A percentile compares a stretch with the other conserved stretches of the same genome.
These are phyloP conservation scores for Tethea ocularis DNA, from an alignment of 2,888 invertebrate genomes.

Conservation along the genomic window DNA sequence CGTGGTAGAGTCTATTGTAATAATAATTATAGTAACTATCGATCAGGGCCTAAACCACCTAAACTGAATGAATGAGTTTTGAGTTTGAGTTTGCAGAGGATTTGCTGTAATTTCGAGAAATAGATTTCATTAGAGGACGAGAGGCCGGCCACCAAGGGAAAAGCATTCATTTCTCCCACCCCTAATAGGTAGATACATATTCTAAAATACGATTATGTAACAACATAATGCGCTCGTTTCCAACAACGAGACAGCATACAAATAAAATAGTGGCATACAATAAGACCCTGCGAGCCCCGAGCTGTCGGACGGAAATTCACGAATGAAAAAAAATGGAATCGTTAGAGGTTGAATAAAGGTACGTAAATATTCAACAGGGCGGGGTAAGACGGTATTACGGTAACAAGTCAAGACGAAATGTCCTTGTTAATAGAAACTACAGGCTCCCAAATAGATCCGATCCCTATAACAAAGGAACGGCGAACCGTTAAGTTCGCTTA, in stretches of 20 bases:
- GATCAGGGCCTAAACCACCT: too few species aligned
- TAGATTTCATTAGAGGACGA: too few species aligned
- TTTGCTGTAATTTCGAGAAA: too few species aligned
- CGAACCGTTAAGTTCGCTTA: constrained; percentile 26
- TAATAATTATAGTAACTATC: too few species aligned
- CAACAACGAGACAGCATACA: constrained; percentile 31
- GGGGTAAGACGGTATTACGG: constrained; percentile 27
- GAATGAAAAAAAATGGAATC: constrained; percentile 20
- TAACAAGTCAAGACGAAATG: constrained; percentile 45
- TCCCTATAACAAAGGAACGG: constrained; percentile 37
- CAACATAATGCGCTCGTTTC: background rate
- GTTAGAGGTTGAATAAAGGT: constrained; percentile 29
- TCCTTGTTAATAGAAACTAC: constrained; percentile 50
- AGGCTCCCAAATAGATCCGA: constrained; percentile 22
- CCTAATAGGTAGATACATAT: background rate
- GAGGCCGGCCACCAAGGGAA: too few species aligned
- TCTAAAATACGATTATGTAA: background rate
- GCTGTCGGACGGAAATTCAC: background rate
- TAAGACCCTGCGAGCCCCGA: constrained; percentile 10
- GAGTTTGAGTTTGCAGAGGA: too few species aligned
- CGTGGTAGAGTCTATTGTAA: too few species aligned
- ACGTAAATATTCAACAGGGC: constrained; percentile 46
- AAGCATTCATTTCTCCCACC: background rate
- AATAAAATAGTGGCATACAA: constrained; percentile 29
- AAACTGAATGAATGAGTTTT: too few species aligned